Evolutionary conservation across 2,888 invertebrate species (phyloP).

Genomic region (Drosophila rubida): DNA sequence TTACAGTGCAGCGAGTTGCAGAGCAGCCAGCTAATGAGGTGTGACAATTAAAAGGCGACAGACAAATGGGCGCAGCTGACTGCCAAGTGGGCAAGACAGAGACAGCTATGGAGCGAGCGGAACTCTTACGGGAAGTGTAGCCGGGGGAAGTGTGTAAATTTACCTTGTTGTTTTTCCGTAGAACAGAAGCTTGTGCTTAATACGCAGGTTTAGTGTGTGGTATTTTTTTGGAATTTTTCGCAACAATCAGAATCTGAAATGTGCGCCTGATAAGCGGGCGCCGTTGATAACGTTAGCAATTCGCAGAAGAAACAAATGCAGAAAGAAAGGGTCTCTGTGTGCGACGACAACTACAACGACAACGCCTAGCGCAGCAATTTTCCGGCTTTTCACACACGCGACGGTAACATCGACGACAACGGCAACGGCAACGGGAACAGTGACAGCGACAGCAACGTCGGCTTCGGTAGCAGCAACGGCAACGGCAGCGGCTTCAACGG

Average conservation of each 20-base stretch:
- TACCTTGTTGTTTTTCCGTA: slow-evolving; percentile 38
- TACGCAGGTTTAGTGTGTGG: slow-evolving; percentile 29
- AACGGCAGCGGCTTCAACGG: slow-evolving; percentile 33
- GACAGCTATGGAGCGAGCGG: neutral
- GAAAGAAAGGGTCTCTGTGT: slow-evolving; percentile 21
- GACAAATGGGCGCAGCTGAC: slow-evolving; percentile 41
- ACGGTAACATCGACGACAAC: slow-evolving; percentile 5
- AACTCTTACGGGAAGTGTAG: neutral
- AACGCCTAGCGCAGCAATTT: slow-evolving; percentile 64
- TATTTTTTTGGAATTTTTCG: slow-evolving; percentile 35
- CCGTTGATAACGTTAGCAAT: slow-evolving; percentile 41
- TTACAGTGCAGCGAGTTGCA: slow-evolving; percentile 44
- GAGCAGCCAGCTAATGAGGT: slow-evolving; percentile 64
- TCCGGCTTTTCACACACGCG: slow-evolving; percentile 62
- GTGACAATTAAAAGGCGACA: slow-evolving; percentile 65
- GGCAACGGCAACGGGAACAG: neutral
- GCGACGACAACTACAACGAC: slow-evolving; percentile 41
- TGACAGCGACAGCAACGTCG: neutral
- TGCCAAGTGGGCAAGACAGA: slow-evolving; percentile 1
- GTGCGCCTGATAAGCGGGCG: slow-evolving; percentile 58
- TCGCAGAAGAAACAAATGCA: slow-evolving; percentile 29
- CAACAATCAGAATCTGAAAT: slow-evolving; percentile 49
- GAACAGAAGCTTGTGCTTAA: slow-evolving; percentile 19
- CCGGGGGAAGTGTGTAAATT: neutral
- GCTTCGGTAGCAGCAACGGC: slow-evolving; percentile 47